phyloP scores from a whole-genome alignment of 2,113 vertebrate genomes.

The Leptosomus discolor region DNA sequence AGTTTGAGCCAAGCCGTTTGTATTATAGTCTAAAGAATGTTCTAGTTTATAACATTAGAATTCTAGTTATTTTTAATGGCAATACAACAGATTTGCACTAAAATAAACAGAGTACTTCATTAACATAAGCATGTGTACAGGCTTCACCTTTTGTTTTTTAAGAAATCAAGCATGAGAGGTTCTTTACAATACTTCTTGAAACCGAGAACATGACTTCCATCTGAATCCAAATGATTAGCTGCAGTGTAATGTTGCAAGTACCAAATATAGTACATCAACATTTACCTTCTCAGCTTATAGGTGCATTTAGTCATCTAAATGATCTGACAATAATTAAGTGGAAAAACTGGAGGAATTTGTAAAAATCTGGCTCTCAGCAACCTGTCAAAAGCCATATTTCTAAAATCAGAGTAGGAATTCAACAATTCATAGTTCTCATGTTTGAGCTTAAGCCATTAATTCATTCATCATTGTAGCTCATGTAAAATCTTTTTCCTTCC shows the following conservation, averaged over 20 bases:
- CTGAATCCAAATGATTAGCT: background rate
- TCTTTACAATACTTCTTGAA: background rate
- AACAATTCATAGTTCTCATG: background rate
- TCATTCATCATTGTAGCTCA: background rate
- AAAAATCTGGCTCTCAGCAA: background rate
- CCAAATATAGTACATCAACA: fast-evolving
- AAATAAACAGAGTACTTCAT: background rate
- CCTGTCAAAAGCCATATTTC: background rate
- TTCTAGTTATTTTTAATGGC: background rate
- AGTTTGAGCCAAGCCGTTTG: background rate
- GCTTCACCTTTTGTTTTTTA: background rate
- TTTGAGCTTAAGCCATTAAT: background rate
- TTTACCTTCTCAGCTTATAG: background rate
- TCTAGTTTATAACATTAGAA: background rate
- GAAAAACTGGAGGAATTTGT: background rate
- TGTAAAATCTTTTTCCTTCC: background rate
- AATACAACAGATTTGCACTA: background rate
- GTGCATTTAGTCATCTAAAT: background rate
- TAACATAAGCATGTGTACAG: background rate
- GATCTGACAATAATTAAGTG: background rate
- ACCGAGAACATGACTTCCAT: background rate
- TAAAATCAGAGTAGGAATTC: background rate
- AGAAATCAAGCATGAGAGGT: background rate
- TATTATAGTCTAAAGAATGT: background rate
- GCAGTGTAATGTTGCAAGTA: background rate